phyloP scores from a whole-genome alignment of 35 echinoderm and acorn worm genomes.

The Acanthaster planci region DNA sequence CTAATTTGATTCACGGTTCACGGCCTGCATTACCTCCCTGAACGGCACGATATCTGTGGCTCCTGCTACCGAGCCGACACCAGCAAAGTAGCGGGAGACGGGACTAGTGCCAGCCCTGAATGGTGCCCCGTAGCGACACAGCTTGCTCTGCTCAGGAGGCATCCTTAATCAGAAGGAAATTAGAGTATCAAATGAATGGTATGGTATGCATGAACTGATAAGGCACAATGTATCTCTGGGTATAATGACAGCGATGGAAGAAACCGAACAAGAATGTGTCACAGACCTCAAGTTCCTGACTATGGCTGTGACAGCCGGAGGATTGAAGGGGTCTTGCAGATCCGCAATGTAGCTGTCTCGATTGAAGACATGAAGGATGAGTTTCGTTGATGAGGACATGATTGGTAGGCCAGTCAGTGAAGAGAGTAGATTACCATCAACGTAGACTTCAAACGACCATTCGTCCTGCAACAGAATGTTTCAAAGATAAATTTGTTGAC shows the following conservation, averaged over 20 bases:
- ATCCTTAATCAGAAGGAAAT: slow-evolving; percentile 28
- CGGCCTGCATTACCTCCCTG: not conserved
- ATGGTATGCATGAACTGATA: no score
- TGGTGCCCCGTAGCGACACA: no score
- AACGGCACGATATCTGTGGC: not conserved
- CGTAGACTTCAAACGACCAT: slow-evolving; percentile 8
- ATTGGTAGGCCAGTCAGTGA: slow-evolving; percentile 12
- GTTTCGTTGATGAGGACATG: slow-evolving; percentile 25
- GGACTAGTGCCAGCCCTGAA: slow-evolving; percentile 28
- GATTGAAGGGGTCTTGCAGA: slow-evolving; percentile 27
- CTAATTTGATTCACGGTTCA: no score
- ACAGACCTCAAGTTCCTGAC: slow-evolving; percentile 31
- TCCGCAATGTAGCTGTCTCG: slow-evolving; percentile 33
- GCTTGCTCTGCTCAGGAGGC: no score
- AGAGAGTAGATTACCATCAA: slow-evolving; percentile 32
- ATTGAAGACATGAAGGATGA: slow-evolving; percentile 48
- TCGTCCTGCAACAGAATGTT: slow-evolving; percentile 19
- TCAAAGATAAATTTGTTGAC: no score
- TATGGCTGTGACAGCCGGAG: not conserved
- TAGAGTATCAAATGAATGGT: no score
- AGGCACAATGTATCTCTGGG: no score
- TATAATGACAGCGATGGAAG: no score
- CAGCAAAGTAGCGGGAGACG: slow-evolving; percentile 3
- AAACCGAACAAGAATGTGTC: no score
- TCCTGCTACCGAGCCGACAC: slow-evolving; percentile 30